Conservation (phyloP, 2,113 vertebrate species). For the Phycodurus eques region DNA sequence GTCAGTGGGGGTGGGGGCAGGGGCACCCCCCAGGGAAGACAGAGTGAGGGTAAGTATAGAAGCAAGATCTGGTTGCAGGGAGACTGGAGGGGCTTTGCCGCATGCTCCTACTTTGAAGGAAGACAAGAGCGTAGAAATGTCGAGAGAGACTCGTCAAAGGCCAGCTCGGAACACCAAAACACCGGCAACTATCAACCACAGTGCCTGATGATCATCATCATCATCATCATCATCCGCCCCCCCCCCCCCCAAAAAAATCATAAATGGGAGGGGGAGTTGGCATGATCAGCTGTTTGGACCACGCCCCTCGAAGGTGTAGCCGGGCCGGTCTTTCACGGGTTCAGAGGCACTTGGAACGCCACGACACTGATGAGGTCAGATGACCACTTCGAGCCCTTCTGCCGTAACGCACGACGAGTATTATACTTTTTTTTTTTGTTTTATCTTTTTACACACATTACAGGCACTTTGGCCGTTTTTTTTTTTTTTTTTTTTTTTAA, state of each 20-base stretch:
- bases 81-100: background rate
- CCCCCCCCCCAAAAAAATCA: too few relatives aligned
- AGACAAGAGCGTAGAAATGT: background rate
- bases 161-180: background rate
- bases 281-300: background rate
- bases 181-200: background rate
- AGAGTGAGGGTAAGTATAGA: background rate
- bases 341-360: too few relatives aligned
- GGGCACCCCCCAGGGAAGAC: background rate
- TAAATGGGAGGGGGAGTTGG: background rate
- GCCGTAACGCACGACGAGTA: too few relatives aligned
- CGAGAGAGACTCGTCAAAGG: too few relatives aligned
- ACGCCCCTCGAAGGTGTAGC: background rate
- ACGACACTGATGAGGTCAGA: too few relatives aligned
- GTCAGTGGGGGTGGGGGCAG: background rate
- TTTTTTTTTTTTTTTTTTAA: too few relatives aligned
- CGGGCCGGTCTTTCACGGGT: background rate
- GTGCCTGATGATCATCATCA: background rate
- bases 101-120: background rate
- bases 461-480: too few relatives aligned
- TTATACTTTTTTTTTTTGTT: too few relatives aligned
- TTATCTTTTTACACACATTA: too few relatives aligned
- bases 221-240: too few relatives aligned
- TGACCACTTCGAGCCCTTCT: too few relatives aligned
- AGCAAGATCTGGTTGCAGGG: slow-evolving; percentile 1